Percentiles rank a stretch among this genome's conserved stretches.
phyloP scores from a whole-genome alignment of 1,140 invertebrate species.

The Cepaea nemoralis region DNA sequence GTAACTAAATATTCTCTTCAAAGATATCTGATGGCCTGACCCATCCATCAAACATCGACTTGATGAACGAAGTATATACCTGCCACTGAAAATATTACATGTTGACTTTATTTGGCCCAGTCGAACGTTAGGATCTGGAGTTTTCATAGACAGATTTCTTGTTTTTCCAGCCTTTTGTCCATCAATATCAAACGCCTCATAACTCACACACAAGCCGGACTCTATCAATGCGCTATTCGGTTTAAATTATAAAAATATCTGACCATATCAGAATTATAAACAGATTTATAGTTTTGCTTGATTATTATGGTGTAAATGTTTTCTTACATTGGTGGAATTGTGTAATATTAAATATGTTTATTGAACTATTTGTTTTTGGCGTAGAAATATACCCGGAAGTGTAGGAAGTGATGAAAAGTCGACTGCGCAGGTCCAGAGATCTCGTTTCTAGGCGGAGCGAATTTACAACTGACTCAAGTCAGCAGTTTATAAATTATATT shows the following conservation, averaged over 20 bases:
- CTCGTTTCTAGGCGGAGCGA: constrained; percentile 39
- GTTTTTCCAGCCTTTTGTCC: constrained; percentile 41
- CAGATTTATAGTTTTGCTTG: neutral
- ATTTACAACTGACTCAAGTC: no score
- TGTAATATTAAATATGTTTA: constrained; percentile 19
- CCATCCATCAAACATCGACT: neutral
- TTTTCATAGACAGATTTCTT: constrained; percentile 35
- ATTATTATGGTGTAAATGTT: neutral
- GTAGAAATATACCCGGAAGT: constrained; percentile 44
- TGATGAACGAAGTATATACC: constrained; percentile 40
- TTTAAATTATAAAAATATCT: neutral
- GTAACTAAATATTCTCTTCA: neutral
- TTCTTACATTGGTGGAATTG: neutral
- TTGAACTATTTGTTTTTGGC: constrained; percentile 37
- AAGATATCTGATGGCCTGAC: constrained; percentile 21
- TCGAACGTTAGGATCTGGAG: constrained; percentile 37
- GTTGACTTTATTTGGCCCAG: constrained; percentile 28
- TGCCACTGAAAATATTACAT: constrained; percentile 29
- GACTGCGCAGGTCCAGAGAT: constrained; percentile 43
- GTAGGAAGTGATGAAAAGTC: constrained; percentile 26
- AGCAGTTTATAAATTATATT: no score
- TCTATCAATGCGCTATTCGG: constrained; percentile 39
- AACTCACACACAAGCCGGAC: constrained; percentile 34
- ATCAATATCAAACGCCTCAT: constrained; percentile 41
- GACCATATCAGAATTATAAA: neutral